Evolutionary conservation across 2,113 vertebrate genomes (phyloP), one percentile per base, ranked within the genome.

Genomic region (Hydropotes inermis): DNA sequence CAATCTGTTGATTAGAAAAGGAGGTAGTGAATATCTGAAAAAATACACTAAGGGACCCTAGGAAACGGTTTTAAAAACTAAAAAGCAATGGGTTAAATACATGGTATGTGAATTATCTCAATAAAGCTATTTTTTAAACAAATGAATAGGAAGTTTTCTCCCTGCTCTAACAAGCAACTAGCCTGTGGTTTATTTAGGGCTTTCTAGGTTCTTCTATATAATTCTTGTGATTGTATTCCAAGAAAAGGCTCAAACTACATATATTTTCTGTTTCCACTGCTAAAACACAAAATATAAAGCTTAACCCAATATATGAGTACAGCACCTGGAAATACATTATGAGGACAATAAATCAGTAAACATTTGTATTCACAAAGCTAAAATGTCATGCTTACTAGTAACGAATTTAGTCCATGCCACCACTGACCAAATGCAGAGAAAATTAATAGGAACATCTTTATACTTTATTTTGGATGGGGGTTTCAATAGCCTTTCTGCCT

Each of bases 281-380:
- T 97, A 55, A 87, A 89, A 97, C 55, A 94, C 11, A 95, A 98
- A 74, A 84, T 89, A 54, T 82, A 91, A 96, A 85, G 39, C 6
- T 85, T 93, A 93, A 67, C n/a, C 33, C 76, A 76, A 54, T 85
- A 50, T 16, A 84, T 67, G 55, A 94, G 9, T 55, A 89, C 0
- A 74, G 67, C 33, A 95, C 45, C 30, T 86, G 39, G 57, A 61
- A 89, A 86, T 36, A 86, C 39, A 78, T 86, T 90, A 90, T 14
- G 30, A 60, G 39, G 55, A 28, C 25, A 15, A 74, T 39, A 74
- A 82, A 92, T 89, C 64, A 95, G 91, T 85, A 96, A 88, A 78
- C 30, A 87, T 87, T 45, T 90, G 52, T 50, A 96, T 90, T 96
- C 61, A 93, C 30, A 84, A 87, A 96, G 87, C 88, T 67, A 89